Evolutionary conservation across 2,888 invertebrate genomes (phyloP), one percentile per base, ranked within the genome.

Genomic region (Agrypnus murinus): DNA sequence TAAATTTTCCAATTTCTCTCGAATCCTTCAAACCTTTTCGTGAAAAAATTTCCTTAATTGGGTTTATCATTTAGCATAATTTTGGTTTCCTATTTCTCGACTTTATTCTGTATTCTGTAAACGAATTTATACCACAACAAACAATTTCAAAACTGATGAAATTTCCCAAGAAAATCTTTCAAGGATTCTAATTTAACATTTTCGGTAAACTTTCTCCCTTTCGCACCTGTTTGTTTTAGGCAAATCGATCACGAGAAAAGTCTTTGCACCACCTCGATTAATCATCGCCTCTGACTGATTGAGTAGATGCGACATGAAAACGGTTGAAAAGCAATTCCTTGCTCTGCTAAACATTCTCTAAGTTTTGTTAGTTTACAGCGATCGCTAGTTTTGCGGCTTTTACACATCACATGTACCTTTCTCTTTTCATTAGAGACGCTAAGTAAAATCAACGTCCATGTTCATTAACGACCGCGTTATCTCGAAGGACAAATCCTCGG

Each of bases 211-310:
- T 46, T 46, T 17, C 46, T 46, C 46, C 25, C 25, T 31, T 43
- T 31, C 31, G 50, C 31, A 50, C 50, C 31, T 50, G 50, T 55
- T 55, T 55, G 36, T 55, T 17, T 38, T 36, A 34, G 36, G 36
- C 15, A 55, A 36, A 55, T 55, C 17, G 55, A 55, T 55, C 15
- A 55, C 17, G 15, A 32, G 19, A 36, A 25, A 25, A 55, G 15
- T 55, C 36, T 55, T 15, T 36, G 36, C 36, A 38, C 55, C 34
- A 10, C 12, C 8, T 5, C 55, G 15, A 55, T 55, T 55, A 55
- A 55, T 55, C 55, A 55, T 55, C 36, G 10, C 3, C 36, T 55
- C 55, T 36, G 36, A 38, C 55, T 55, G 55, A 55, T 55, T 55
- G 55, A 55, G 55, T 15, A 36, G 55, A 36, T 55, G 55, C 34